These are phyloP conservation scores for Malurus cyaneus DNA, from an alignment of 2,113 vertebrate genomes.

Conservation along the genomic window DNA sequence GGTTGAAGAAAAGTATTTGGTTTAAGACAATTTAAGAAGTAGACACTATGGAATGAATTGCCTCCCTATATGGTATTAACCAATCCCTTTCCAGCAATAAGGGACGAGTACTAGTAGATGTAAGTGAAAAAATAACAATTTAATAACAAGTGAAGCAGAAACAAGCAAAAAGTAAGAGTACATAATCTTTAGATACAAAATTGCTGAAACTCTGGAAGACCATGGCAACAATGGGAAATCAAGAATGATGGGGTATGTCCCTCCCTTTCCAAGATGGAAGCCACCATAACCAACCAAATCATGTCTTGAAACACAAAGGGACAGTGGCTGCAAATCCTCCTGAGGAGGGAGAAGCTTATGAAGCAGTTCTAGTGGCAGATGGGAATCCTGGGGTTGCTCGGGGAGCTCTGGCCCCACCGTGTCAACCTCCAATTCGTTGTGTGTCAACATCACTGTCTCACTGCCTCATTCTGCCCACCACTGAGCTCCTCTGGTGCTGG, in stretches of 20 bases:
- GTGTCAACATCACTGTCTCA: too few relatives aligned
- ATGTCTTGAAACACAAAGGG: background rate
- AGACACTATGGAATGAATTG: background rate
- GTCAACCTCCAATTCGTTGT: background rate
- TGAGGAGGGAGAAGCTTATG: background rate
- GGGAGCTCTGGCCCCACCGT: fast-evolving
- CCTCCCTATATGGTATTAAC: background rate
- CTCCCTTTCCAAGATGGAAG: too few relatives aligned
- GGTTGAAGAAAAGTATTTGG: background rate
- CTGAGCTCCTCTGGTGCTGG: background rate
- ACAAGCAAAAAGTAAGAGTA: background rate
- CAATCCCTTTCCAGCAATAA: background rate
- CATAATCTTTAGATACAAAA: background rate
- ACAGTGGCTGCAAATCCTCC: background rate
- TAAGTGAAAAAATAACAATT: background rate
- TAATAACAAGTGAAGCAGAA: background rate
- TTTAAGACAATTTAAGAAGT: background rate
- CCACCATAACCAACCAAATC: background rate
- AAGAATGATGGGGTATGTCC: fast-evolving
- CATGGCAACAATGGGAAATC: background rate
- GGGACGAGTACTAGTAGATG: background rate
- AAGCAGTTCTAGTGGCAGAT: background rate
- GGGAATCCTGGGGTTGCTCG: background rate
- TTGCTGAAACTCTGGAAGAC: background rate
- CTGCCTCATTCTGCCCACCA: background rate